phyloP scores from a whole-genome alignment of 2,113 vertebrate genomes.

The Conger conger region DNA sequence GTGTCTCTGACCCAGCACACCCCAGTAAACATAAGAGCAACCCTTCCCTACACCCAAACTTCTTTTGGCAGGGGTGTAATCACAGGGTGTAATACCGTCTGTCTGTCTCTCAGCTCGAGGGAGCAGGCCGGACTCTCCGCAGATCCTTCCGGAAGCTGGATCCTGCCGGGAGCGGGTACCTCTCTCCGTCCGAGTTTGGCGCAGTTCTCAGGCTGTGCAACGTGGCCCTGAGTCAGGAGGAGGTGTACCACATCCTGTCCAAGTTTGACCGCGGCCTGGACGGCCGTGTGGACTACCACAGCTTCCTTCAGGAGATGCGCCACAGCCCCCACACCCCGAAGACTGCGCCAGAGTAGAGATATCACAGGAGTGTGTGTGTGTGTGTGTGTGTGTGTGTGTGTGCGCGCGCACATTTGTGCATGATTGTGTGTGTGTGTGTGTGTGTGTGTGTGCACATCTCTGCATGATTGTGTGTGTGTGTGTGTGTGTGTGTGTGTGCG shows the following conservation, averaged over 20 bases:
- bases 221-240: slow-evolving; percentile 42
- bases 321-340: neutral
- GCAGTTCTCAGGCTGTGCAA: slow-evolving; percentile 45
- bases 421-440: neutral
- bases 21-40: no score
- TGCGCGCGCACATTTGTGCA: no score
- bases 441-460: no score
- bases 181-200: slow-evolving; percentile 41
- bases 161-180: slow-evolving; percentile 32
- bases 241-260: slow-evolving; percentile 46
- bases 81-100: neutral
- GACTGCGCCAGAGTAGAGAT: neutral
- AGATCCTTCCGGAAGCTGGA: slow-evolving; percentile 47
- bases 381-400: neutral
- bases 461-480: no score
- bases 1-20: no score
- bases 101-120: slow-evolving; percentile 32
- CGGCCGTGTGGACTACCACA: slow-evolving; percentile 45
- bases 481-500: no score
- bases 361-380: neutral
- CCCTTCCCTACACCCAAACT: neutral
- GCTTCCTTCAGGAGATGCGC: slow-evolving; percentile 43
- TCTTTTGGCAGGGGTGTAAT: no score
- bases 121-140: slow-evolving; percentile 40
- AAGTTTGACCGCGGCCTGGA: slow-evolving; percentile 46